Evolutionary conservation across 2,888 invertebrate genomes (phyloP).

Genomic region (Synanthedon tipuliformis): DNA sequence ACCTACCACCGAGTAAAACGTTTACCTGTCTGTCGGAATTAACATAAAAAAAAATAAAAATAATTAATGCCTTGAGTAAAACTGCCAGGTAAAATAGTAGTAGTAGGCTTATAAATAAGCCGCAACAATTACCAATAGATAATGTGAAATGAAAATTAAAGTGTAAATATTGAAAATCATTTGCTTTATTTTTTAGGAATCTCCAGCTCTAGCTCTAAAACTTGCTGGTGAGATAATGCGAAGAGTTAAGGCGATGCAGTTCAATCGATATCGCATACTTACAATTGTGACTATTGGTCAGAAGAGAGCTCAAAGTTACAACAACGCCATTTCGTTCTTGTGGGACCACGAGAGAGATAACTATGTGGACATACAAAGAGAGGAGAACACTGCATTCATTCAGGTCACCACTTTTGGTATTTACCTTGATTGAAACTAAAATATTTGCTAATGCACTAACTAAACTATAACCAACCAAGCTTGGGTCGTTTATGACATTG

Average conservation of each 20-base stretch:
- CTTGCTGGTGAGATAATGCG: constrained; percentile 37
- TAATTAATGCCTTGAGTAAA: too few species aligned
- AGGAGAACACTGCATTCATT: constrained; percentile 31
- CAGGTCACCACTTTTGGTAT: constrained; percentile 49
- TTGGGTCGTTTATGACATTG: too few species aligned
- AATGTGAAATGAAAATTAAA: too few species aligned
- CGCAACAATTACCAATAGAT: too few species aligned
- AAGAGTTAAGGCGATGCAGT: constrained; percentile 29
- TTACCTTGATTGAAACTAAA: constrained; percentile 30
- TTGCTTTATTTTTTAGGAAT: constrained; percentile 12
- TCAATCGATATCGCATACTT: constrained; percentile 44
- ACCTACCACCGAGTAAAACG: too few species aligned
- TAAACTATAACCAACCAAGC: too few species aligned
- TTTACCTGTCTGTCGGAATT: too few species aligned
- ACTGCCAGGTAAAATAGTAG: too few species aligned
- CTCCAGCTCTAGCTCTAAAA: constrained; percentile 30
- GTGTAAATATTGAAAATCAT: too few species aligned
- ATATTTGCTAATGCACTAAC: too few species aligned
- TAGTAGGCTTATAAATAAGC: too few species aligned
- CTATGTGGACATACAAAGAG: constrained; percentile 29
- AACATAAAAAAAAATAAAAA: too few species aligned
- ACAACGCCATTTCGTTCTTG: constrained; percentile 45
- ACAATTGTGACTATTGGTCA: constrained; percentile 43
- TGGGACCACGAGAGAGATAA: constrained; percentile 49
- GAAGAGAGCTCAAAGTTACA: constrained; percentile 46